These are phyloP conservation scores for Stigmatopora nigra DNA, from an alignment of 2,113 vertebrate species.

Conservation along the genomic window DNA sequence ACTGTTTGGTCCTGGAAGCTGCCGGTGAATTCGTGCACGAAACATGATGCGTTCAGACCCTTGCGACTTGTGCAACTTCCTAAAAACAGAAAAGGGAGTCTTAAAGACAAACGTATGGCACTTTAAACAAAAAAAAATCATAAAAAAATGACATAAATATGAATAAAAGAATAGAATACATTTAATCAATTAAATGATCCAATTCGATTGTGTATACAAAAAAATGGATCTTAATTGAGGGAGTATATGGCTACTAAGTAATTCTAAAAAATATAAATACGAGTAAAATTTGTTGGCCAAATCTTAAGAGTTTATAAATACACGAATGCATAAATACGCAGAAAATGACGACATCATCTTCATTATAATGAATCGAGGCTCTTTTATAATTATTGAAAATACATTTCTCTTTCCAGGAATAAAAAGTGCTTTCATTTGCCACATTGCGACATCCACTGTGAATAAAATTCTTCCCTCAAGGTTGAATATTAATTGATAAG, in stretches of 20 bases:
- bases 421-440: conserved; percentile 5
- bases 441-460: conserved; percentile 7
- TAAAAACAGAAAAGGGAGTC: conserved; percentile 39
- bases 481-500: conserved; percentile 48
- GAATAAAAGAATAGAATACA: too few species aligned
- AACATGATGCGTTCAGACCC: conserved; percentile 87
- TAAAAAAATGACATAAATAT: too few species aligned
- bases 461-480: conserved; percentile 47
- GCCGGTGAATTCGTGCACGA: conserved; percentile 84
- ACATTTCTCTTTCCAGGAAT: background rate
- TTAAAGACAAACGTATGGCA: too few species aligned
- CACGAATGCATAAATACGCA: background rate
- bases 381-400: conserved; percentile 5
- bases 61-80: conserved; percentile 84
- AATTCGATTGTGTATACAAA: too few species aligned
- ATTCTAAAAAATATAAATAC: background rate
- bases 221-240: too few species aligned
- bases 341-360: background rate
- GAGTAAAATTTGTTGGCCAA: background rate
- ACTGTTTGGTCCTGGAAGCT: conserved; percentile 79
- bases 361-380: background rate
- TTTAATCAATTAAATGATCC: too few species aligned
- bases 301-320: background rate
- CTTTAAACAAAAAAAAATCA: too few species aligned
- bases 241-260: too few species aligned